Evolutionary conservation across 2,888 invertebrate genomes (phyloP).

Genomic region (Magallana nippona): DNA sequence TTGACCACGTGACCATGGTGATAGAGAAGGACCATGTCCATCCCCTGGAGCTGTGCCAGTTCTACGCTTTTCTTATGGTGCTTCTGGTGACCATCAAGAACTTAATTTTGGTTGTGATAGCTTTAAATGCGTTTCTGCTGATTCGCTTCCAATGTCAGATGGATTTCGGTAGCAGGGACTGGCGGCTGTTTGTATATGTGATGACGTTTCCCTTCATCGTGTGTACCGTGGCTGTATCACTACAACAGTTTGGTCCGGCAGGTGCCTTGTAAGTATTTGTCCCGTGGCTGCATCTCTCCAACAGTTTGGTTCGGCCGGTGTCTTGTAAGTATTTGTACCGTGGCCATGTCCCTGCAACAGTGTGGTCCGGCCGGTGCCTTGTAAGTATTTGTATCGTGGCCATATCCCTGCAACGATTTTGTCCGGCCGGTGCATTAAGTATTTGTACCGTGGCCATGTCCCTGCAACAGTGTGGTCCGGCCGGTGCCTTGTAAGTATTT

Average conservation of each 20-base stretch:
- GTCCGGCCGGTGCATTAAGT: background rate
- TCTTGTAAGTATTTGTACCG: constrained; percentile 18
- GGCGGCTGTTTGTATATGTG: background rate
- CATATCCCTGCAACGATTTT: background rate
- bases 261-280: constrained; percentile 28
- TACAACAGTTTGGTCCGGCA: background rate
- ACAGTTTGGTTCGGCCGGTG: constrained; percentile 10
- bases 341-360: no score
- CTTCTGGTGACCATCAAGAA: background rate
- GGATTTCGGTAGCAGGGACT: constrained; percentile 14
- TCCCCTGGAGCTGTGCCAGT: constrained; percentile 3
- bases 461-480: background rate
- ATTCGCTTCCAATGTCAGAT: constrained; percentile 4
- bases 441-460: background rate
- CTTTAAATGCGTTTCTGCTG: constrained; percentile 30
- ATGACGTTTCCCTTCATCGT: background rate
- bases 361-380: no score
- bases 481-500: constrained; percentile 31
- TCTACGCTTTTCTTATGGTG: constrained; percentile 11
- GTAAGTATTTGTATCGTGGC: background rate
- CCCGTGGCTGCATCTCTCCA: background rate
- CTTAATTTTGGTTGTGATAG: constrained; percentile 8
- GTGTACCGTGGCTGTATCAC: background rate
- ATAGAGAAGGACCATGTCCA: constrained; percentile 10
- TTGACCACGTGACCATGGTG: constrained; percentile 24